Evolutionary conservation across 2,113 vertebrate genomes (phyloP).

Genomic region (Tragelaphus scriptus): DNA sequence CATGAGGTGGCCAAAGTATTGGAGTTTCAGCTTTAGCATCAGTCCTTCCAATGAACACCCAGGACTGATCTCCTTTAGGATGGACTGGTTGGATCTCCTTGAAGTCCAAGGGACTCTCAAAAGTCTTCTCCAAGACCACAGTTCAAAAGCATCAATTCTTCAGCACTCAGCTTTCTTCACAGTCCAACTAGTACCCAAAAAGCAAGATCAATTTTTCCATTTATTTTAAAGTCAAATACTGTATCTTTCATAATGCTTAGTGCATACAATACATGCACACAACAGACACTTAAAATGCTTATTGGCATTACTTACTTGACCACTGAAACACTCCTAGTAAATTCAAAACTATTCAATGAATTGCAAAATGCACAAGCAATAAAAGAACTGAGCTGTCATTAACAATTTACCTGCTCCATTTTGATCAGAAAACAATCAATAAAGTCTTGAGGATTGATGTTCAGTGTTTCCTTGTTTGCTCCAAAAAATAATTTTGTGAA

Average conservation of each 20-base stretch:
- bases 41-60: too few species aligned
- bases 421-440: constrained; percentile 85
- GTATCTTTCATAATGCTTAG: not conserved
- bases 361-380: constrained; percentile 44
- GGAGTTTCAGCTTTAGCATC: too few species aligned
- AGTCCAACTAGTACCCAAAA: not conserved
- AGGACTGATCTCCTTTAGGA: too few species aligned
- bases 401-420: constrained; percentile 58
- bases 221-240: not conserved
- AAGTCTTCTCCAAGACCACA: too few species aligned
- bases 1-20: too few species aligned
- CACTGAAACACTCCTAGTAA: not conserved
- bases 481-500: constrained; percentile 68
- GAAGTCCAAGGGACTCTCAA: too few species aligned
- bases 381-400: not conserved
- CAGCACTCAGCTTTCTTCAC: too few species aligned
- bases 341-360: not conserved
- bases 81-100: too few species aligned
- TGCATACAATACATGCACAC: not conserved
- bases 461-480: constrained; percentile 80
- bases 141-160: too few species aligned
- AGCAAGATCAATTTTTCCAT: not conserved
- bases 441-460: constrained; percentile 78
- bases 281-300: not conserved
- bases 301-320: not conserved